Base-by-base conservation (phyloP, 2,888 invertebrate genomes). In the Auanema sp. region DNA sequence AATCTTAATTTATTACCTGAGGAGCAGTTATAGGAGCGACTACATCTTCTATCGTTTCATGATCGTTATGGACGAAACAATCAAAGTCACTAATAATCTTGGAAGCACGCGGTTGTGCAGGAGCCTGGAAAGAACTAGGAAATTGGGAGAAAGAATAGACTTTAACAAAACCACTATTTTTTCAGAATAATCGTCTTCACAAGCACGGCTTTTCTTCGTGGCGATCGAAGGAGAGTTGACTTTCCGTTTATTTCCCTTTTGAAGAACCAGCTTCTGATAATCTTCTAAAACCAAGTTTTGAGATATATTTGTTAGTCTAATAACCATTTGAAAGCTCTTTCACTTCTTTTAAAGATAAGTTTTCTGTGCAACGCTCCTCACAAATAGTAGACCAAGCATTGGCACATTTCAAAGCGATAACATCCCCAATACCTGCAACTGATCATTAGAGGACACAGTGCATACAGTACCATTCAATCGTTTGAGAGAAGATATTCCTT, bases 381-480 rank as follows among this genome's bases (percentile, higher is more conserved):
- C 64, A 64, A 8, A 65, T 65, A 0, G 47, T 40, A 11, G 75
- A 66, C 79, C 78, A 78, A n/a, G 78, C 72, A 12, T 74, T 64
- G 43, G 75, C 76, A 25, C 79, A 64, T 25, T 78, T 72, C 23
- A 74, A 62, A 1, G 81, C 80, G 56, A 81, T 76, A 43, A 71
- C 68, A 23, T 79, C 79, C 5, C 81, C 81, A 44, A 81, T 74
- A 33, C 80, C 81, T 80, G 47, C 43, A 76, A 58, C 3, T 2
- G 42, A 24, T 41, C n/a, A 24, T n/a, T n/a, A n/a, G n/a, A n/a
- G n/a, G 41, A 16, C 21, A 54, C 8, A 14, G 14, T 3, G 1
- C 4, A 47, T 57, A 2, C 23, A 52, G 21, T 33, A 79, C 80
- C 80, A 58, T 76, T 68, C 47, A 81, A 65, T 52, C 72, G 68